Percentiles rank a stretch among this genome's conserved stretches.
phyloP scores from a whole-genome alignment of 2,797 vertebrate genomes.

The Mareca strepera region DNA sequence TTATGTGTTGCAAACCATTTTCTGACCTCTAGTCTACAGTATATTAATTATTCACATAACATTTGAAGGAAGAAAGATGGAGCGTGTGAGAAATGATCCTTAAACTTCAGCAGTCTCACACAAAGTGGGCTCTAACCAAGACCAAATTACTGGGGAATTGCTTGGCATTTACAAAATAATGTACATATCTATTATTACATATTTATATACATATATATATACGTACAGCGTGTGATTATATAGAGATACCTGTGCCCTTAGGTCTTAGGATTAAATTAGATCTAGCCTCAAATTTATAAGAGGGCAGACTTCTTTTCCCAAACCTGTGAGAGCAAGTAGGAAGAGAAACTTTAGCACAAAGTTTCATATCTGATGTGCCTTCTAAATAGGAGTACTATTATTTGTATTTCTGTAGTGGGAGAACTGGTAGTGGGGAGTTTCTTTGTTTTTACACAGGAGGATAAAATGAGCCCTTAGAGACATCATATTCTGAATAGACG shows the following conservation, averaged over 20 bases:
- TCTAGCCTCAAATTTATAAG: background rate
- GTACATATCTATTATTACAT: background rate
- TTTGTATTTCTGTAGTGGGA: background rate
- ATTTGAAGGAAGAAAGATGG: conserved; percentile 3
- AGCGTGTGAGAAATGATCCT: background rate
- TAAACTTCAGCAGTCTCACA: background rate
- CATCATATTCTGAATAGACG: background rate
- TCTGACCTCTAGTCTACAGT: background rate
- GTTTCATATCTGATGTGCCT: background rate
- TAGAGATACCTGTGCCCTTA: rapidly evolving
- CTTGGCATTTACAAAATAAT: background rate
- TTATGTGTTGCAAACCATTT: conserved; percentile 10
- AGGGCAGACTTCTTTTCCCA: background rate
- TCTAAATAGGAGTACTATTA: background rate
- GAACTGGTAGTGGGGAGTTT: background rate
- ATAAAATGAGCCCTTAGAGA: background rate
- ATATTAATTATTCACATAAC: conserved; percentile 20
- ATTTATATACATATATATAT: background rate
- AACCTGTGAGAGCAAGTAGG: background rate
- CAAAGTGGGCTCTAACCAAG: background rate
- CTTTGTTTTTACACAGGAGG: background rate
- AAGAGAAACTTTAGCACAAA: background rate
- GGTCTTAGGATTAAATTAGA: background rate
- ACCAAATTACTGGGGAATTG: background rate
- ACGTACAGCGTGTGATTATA: too few relatives aligned